Percentiles rank a stretch among this genome's conserved stretches.
These are phyloP conservation scores for Haliclystus octoradiatus DNA, from an alignment of 30 jellyfish, hydroid and myxozoan species.

Conservation along the genomic window DNA sequence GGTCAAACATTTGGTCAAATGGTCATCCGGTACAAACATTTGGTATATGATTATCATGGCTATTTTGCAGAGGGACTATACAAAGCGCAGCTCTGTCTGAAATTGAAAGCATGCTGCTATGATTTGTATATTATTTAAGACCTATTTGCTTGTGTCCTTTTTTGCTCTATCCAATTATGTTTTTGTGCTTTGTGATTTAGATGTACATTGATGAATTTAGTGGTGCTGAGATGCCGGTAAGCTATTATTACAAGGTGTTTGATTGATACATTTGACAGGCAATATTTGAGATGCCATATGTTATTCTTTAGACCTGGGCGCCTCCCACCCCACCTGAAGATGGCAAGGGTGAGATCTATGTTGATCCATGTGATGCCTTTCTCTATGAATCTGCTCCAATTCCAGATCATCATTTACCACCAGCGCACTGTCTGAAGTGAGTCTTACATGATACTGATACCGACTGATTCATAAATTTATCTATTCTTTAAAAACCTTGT, in stretches of 20 bases:
- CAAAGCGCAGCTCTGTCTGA: too few relatives aligned
- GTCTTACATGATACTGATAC: neutral
- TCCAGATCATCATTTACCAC: slow-evolving; percentile 96
- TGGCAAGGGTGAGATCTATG: slow-evolving; percentile 55
- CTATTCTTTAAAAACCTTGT: neutral
- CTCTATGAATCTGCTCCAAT: slow-evolving; percentile 69
- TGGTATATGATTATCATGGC: too few relatives aligned
- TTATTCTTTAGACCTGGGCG: slow-evolving; percentile 71
- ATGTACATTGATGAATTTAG: slow-evolving; percentile 86
- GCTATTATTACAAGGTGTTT: slow-evolving; percentile 6
- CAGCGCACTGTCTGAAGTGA: slow-evolving; percentile 84
- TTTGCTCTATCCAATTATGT: too few relatives aligned
- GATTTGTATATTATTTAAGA: too few relatives aligned
- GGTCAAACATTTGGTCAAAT: too few relatives aligned
- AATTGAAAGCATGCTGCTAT: too few relatives aligned
- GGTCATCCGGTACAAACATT: too few relatives aligned
- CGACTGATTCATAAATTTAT: neutral
- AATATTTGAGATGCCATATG: neutral
- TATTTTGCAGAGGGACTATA: too few relatives aligned
- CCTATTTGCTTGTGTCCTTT: too few relatives aligned
- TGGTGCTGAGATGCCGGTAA: slow-evolving; percentile 97
- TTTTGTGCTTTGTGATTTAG: too few relatives aligned
- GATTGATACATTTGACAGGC: neutral
- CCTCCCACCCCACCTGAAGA: slow-evolving; percentile 99
- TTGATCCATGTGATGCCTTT: slow-evolving; percentile 55